These are phyloP conservation scores for Xyrichtys novacula DNA, from an alignment of 2,797 vertebrate genomes.

Conservation along the genomic window DNA sequence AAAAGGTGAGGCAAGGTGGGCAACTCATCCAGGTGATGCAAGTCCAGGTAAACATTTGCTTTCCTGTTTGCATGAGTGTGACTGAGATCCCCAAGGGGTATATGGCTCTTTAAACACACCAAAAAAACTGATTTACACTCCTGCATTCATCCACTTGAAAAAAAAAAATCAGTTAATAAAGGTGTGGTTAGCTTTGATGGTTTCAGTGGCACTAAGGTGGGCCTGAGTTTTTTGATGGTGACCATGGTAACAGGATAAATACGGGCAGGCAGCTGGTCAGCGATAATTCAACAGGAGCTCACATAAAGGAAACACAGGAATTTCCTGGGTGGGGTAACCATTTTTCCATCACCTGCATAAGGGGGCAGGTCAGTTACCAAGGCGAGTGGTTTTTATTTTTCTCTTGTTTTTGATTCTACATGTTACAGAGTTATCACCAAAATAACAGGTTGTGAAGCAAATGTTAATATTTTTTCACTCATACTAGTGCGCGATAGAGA, in stretches of 20 bases:
- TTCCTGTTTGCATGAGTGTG: neutral
- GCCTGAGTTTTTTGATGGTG: constrained; percentile 57
- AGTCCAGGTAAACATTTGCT: constrained; percentile 54
- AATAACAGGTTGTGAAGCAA: neutral
- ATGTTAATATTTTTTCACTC: no score
- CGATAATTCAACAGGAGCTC: constrained; percentile 52
- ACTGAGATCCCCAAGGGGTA: neutral
- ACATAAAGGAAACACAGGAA: constrained; percentile 64
- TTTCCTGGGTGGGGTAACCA: constrained; percentile 58
- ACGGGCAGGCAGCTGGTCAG: constrained; percentile 65
- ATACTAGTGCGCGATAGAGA: no score
- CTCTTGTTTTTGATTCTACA: constrained; percentile 8
- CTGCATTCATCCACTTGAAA: constrained; percentile 34
- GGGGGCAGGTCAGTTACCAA: constrained; percentile 9
- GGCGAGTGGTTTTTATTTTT: constrained; percentile 7
- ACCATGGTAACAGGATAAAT: constrained; percentile 72
- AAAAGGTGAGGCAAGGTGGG: constrained; percentile 51
- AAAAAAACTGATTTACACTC: constrained; percentile 26
- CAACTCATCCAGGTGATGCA: constrained; percentile 54
- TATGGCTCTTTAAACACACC: constrained; percentile 11
- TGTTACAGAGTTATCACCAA: constrained; percentile 5
- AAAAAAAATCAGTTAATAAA: constrained; percentile 18
- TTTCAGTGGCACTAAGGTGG: constrained; percentile 54
- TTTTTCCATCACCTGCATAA: constrained; percentile 26
- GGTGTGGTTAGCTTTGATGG: constrained; percentile 52